A percentile compares a stretch with the other conserved stretches of the same genome.
phyloP scores from a whole-genome alignment of 2,113 vertebrate species.

The Anoplopoma fimbria region DNA sequence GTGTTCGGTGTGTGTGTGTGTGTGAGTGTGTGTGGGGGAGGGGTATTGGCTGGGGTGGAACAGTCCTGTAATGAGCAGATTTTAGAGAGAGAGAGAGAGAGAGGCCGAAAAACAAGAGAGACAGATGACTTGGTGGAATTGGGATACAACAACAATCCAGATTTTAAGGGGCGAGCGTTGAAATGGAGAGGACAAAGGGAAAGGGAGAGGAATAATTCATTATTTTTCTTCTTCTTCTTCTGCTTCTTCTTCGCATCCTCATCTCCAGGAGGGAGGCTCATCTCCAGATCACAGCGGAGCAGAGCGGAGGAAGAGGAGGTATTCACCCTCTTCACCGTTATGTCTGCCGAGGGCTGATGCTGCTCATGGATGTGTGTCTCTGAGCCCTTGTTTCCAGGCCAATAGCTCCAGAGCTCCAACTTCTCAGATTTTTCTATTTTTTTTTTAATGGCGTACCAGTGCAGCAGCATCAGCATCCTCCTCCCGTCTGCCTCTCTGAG shows the following conservation, averaged over 20 bases:
- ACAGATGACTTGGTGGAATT: constrained; percentile 81
- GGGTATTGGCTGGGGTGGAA: constrained; percentile 86
- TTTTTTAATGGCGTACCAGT: constrained; percentile 37
- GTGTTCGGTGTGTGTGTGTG: constrained; percentile 59
- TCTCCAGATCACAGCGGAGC: constrained; percentile 67
- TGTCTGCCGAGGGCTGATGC: constrained; percentile 55
- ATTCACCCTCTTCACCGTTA: constrained; percentile 66
- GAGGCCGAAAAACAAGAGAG: constrained; percentile 65
- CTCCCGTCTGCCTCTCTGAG: constrained; percentile 48
- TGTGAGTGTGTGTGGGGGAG: constrained; percentile 81
- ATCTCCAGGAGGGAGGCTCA: constrained; percentile 59
- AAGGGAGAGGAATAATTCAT: constrained; percentile 44
- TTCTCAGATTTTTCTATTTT: constrained; percentile 38
- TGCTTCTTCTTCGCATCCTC: constrained; percentile 53
- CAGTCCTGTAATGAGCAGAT: constrained; percentile 87
- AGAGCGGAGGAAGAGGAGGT: constrained; percentile 59
- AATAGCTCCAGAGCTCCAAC: constrained; percentile 59
- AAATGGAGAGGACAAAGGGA: constrained; percentile 55
- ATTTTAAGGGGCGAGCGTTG: constrained; percentile 32
- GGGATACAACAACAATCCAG: constrained; percentile 72
- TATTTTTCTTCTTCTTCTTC: no score
- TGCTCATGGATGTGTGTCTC: constrained; percentile 47
- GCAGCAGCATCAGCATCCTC: constrained; percentile 60
- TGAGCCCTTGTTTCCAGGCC: constrained; percentile 70
- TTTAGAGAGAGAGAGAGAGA: constrained; percentile 72